Evolutionary conservation across 2,113 vertebrate genomes (phyloP).

Genomic region (Mustelus asterias): DNA sequence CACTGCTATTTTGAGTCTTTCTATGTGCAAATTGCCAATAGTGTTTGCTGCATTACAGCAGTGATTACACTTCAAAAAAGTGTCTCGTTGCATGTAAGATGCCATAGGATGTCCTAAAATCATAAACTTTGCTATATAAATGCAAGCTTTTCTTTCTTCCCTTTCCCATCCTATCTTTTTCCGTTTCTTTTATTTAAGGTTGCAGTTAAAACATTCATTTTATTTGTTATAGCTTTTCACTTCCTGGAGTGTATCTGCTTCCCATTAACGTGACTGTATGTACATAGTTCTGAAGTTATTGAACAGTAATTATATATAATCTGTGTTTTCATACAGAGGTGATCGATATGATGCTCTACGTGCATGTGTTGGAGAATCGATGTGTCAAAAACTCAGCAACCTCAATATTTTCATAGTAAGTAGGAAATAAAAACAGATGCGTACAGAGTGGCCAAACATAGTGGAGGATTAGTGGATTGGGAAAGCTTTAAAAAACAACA

Average conservation of each 20-base stretch:
- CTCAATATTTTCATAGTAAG: slow-evolving; percentile 89
- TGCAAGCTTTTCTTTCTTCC: no score
- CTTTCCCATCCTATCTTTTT: no score
- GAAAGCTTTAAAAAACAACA: no score
- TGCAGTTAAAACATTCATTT: no score
- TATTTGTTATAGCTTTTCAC: background rate
- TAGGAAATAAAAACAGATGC: no score
- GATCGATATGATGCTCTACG: slow-evolving; percentile 88
- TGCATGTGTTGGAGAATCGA: slow-evolving; percentile 79
- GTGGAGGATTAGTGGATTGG: no score
- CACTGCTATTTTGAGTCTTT: no score
- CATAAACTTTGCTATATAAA: no score
- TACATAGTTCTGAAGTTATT: slow-evolving; percentile 35
- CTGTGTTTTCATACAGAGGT: slow-evolving; percentile 53
- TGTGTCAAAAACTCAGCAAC: slow-evolving; percentile 78
- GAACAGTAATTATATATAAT: background rate
- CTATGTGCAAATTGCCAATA: background rate
- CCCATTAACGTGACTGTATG: background rate
- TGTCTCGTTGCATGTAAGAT: background rate
- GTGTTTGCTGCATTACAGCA: background rate
- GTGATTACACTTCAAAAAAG: background rate
- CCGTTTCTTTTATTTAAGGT: no score
- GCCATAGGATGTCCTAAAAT: no score
- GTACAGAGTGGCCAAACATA: no score
- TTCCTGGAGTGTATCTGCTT: slow-evolving; percentile 35